These are phyloP conservation scores for Hydrolagus affinis DNA, from an alignment of 2,113 vertebrate species.

Conservation along the genomic window DNA sequence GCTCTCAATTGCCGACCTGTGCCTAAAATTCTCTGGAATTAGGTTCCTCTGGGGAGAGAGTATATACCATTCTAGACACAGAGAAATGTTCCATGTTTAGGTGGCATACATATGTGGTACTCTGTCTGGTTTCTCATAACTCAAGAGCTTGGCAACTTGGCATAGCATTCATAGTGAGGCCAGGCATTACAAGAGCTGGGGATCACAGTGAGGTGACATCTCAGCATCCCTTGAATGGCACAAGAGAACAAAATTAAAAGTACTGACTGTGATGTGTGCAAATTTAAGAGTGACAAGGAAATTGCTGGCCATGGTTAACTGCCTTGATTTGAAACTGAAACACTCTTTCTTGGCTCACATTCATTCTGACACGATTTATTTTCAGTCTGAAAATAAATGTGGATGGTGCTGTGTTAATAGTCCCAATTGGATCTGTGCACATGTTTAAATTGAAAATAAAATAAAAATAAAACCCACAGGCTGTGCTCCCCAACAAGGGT, in stretches of 20 bases:
- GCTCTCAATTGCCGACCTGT: too few species aligned
- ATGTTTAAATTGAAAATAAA: slow-evolving; percentile 18
- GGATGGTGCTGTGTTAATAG: neutral
- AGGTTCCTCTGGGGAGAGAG: too few species aligned
- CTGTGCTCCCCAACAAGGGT: neutral
- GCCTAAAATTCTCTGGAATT: too few species aligned
- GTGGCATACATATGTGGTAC: too few species aligned
- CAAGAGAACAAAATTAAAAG: neutral
- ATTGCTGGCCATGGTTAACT: neutral
- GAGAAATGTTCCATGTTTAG: too few species aligned
- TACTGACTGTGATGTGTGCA: neutral
- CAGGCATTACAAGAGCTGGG: neutral
- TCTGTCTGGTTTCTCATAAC: too few species aligned
- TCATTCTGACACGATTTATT: neutral
- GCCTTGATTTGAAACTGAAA: neutral
- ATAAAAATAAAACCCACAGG: slow-evolving; percentile 7
- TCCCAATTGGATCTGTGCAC: neutral
- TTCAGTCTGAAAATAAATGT: neutral
- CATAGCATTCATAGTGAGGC: neutral
- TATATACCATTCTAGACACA: too few species aligned
- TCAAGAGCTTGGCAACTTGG: neutral
- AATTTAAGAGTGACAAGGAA: neutral
- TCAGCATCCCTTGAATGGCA: neutral
- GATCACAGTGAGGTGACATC: neutral
- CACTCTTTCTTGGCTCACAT: neutral